Evolutionary conservation across 2,797 vertebrate genomes (phyloP), one percentile per base, ranked within the genome.

Genomic region (Buphagus erythrorhynchus): DNA sequence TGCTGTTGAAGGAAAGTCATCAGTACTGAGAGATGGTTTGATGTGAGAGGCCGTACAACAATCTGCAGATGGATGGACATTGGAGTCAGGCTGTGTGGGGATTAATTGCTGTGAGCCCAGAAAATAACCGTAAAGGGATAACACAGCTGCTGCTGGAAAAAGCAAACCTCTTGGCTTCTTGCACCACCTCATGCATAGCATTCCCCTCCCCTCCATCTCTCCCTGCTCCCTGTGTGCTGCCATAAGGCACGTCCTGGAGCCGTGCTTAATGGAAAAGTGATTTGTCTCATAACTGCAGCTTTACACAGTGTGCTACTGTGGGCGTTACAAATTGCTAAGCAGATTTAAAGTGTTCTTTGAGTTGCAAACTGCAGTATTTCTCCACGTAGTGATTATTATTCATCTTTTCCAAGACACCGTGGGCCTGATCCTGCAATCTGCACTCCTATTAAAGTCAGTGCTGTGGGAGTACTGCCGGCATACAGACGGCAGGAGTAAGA

Each of bases 321-420:
- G 97, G 97, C 67, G 97, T 96, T 92, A 91, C 93, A 97, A 97
- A 97, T 96, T 97, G 97, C 96, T 92, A 89, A 97, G 96, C 97
- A 97, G 95, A 94, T 95, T 95, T 95, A 91, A 95, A 97, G 93
- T 91, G 96, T 97, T 97, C 96, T 95, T 96, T 92, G 88, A 97
- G 90, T 81, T 91, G 87, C 90, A 92, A 96, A 88, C 96, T 86
- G 93, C 96, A 94, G 93, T 95, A 86, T 97, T 97, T 97, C 96
- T 91, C 90, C 86, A 94, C 28, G 45, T 86, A 97, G 93, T 90
- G 94, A 96, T 97, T 95, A 95, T 95, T 93, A 95, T 96, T 95
- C 87, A 90, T 97, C 74, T 93, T 93, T 95, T 94, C 79, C 97
- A 97, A 95, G 96, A 95, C 92, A 83, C 89, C 1, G 21, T 89